A percentile compares a stretch with the other conserved stretches of the same genome.
phyloP scores from a whole-genome alignment of 92 coral and sea anemone genomes.

The Zoanthus solanderi region DNA sequence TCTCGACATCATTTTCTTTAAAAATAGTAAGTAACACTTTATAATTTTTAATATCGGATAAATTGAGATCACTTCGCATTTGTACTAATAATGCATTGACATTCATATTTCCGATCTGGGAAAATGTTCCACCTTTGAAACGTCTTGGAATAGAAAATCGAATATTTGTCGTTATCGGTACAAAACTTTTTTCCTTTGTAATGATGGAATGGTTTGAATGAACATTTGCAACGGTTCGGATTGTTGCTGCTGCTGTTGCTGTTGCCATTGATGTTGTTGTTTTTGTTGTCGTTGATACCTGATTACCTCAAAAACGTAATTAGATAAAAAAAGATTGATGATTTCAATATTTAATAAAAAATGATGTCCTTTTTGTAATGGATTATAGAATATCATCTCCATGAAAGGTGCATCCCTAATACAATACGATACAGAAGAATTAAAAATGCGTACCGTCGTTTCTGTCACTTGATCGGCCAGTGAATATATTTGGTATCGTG shows the following conservation, averaged over 20 bases:
- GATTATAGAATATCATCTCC: background rate
- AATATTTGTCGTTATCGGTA: background rate
- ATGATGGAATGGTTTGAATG: background rate
- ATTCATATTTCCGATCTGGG: background rate
- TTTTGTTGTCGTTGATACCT: background rate
- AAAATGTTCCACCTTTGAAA: background rate
- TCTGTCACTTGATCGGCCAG: background rate
- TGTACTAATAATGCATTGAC: background rate
- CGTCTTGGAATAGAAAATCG: background rate
- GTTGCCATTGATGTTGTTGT: no score
- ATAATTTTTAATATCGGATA: background rate
- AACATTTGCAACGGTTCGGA: background rate
- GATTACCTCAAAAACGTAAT: background rate
- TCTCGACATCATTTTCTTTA: background rate
- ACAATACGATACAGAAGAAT: background rate
- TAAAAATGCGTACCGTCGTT: background rate
- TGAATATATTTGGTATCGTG: background rate
- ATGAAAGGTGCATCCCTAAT: background rate
- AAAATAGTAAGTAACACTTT: background rate
- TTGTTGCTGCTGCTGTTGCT: background rate
- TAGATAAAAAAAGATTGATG: background rate
- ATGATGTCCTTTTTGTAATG: background rate
- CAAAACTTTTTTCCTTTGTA: background rate
- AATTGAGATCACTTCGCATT: background rate
- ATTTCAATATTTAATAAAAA: background rate